Base-by-base conservation (phyloP, 2,797 vertebrate species). In the Xiphophorus birchmanni region DNA sequence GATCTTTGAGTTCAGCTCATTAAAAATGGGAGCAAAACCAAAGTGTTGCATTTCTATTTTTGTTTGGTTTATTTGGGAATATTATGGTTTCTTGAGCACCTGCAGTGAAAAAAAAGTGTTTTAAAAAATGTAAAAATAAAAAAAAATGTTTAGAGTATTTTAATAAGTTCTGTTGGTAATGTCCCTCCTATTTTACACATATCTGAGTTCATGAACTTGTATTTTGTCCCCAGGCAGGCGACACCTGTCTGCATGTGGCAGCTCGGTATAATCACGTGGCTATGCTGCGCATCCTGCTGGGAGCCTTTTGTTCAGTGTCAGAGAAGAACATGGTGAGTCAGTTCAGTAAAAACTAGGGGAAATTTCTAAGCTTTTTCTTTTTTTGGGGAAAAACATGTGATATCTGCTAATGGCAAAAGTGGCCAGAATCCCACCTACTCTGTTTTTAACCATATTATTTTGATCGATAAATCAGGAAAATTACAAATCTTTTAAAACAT, bases 211-310 rank as follows among this genome's bases (percentile, higher is more conserved):
- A 52, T 52, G 7, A 52, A 52, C 50, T 52, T 52, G 50, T 52
- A 52, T n/a, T 60, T 44, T 79, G 58, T 63, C 81, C 84, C 73
- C 95, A 99, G 98, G 96, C 93, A 69, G 98, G 98, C 63, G 98
- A 99, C 88, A 97, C 97, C 37, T 98, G 98, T 95, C 95, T 99
- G 91, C 98, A 99, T 89, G 96, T 99, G 74, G 97, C 97, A 1
- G 96, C 97, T 4, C 97, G 98, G 82, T 99, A 99, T 94, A 99
- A 99, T 95, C 98, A 99, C 80, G 95, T 98, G 87, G 91, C 95
- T 69, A 94, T 99, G 95, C 93, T 98, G 91, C 97, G 95, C 87
- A 96, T 98, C 86, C 96, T 99, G 80, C 97, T 99, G 89, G 96
- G 97, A 87, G 97, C 97, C 90, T 98, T 99, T 93, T 99, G 98